These are phyloP conservation scores for Altica lythri DNA, from an alignment of 2,888 invertebrate species.

Conservation along the genomic window DNA sequence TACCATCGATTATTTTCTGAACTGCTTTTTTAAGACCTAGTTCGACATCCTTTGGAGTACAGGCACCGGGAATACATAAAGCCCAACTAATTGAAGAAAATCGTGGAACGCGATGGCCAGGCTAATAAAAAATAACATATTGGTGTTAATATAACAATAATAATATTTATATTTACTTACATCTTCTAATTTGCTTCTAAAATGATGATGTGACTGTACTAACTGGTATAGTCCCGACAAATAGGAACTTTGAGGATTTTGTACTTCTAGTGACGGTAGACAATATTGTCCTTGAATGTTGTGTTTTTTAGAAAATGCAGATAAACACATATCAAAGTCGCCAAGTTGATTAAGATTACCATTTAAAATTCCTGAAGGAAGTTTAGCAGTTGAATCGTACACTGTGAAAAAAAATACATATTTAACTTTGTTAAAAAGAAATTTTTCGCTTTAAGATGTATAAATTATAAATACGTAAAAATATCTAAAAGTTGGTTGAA, in stretches of 20 bases:
- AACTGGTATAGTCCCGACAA: slow-evolving; percentile 61
- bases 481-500: too few relatives aligned
- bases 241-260: slow-evolving; percentile 58
- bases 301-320: slow-evolving; percentile 46
- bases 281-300: slow-evolving; percentile 67
- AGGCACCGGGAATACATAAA: slow-evolving; percentile 68
- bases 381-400: slow-evolving; percentile 56
- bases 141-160: slow-evolving; percentile 2
- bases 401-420: slow-evolving; percentile 47
- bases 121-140: slow-evolving; percentile 56
- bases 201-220: slow-evolving; percentile 66
- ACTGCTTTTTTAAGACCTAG: slow-evolving; percentile 60
- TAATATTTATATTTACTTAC: slow-evolving; percentile 60
- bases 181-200: slow-evolving; percentile 68
- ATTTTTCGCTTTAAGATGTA: too few relatives aligned
- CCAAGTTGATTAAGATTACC: slow-evolving; percentile 57
- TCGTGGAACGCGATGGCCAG: slow-evolving; percentile 71
- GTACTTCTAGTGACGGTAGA: slow-evolving; percentile 63
- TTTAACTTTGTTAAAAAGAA: too few relatives aligned
- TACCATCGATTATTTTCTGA: slow-evolving; percentile 58
- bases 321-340: slow-evolving; percentile 55
- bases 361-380: slow-evolving; percentile 55
- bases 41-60: slow-evolving; percentile 64
- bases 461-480: too few relatives aligned
- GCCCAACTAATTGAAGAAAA: slow-evolving; percentile 72